These are phyloP conservation scores for Belgica antarctica DNA, from an alignment of 2,888 invertebrate species.

Conservation along the genomic window DNA sequence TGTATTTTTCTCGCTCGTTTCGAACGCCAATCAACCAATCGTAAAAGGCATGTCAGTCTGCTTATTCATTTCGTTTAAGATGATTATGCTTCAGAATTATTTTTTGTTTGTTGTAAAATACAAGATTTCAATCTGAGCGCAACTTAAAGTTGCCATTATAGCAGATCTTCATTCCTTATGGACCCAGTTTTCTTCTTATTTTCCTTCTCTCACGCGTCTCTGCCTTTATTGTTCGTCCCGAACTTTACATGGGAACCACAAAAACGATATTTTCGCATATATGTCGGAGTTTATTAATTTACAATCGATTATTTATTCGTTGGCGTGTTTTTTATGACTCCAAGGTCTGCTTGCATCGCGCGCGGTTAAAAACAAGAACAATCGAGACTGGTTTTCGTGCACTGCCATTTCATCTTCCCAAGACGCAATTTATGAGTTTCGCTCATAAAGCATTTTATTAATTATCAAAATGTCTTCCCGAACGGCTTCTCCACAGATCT, in stretches of 20 bases:
- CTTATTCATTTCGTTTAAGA: constrained; percentile 39
- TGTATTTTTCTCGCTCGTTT: background rate
- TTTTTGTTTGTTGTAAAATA: constrained; percentile 6
- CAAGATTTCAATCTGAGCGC: constrained; percentile 33
- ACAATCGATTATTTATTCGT: constrained; percentile 16
- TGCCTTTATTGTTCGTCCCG: background rate
- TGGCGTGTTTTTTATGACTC: background rate
- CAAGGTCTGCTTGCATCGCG: background rate
- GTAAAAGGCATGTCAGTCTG: constrained; percentile 38
- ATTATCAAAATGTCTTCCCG: background rate
- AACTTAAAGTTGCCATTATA: constrained; percentile 34
- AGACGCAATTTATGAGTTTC: background rate
- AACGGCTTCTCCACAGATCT: constrained; percentile 20
- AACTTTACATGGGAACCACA: constrained; percentile 10
- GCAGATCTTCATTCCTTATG: constrained; percentile 15
- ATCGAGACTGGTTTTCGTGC: background rate
- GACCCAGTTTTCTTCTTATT: constrained; percentile 12
- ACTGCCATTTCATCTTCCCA: constrained; percentile 3
- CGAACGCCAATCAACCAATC: constrained; percentile 42
- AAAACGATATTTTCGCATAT: constrained; percentile 27
- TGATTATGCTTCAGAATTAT: constrained; percentile 37
- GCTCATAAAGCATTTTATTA: constrained; percentile 11
- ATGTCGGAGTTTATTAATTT: constrained; percentile 30
- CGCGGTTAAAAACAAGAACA: background rate
- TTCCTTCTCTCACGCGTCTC: background rate